Conservation (phyloP, 2,113 vertebrate species). For the Alligator mississippiensis region DNA sequence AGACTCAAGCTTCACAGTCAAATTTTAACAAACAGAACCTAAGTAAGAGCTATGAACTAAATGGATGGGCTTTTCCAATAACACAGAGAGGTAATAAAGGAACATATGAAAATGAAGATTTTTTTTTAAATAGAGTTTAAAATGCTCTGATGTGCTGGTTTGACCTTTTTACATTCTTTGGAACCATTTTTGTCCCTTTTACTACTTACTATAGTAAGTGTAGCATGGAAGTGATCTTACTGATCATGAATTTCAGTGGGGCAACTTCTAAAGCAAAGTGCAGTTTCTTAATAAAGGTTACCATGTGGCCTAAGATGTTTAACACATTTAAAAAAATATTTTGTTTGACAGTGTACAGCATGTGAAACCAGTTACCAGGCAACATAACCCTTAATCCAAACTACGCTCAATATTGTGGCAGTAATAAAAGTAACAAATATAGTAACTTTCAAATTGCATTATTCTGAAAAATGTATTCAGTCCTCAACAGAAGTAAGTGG, state of each 20-base stretch:
- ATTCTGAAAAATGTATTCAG: not conserved
- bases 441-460: not conserved
- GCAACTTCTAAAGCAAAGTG: not conserved
- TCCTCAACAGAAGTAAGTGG: not conserved
- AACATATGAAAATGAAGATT: accelerated
- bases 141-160: not conserved
- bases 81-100: accelerated
- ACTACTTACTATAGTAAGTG: not conserved
- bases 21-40: accelerated
- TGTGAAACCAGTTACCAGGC: not conserved
- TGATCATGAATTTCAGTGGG: not conserved
- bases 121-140: not conserved
- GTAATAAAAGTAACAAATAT: not conserved
- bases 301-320: not conserved
- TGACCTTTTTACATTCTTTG: not conserved
- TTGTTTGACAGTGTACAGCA: not conserved
- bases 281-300: accelerated
- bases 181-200: not conserved
- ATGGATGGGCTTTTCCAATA: no score
- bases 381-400: not conserved
- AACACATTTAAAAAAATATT: not conserved
- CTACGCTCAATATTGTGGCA: not conserved
- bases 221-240: not conserved
- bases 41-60: accelerated
- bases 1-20: accelerated